A percentile compares a stretch with the other conserved stretches of the same genome.
phyloP scores from a whole-genome alignment of 2,113 vertebrate genomes.

The Lathamus discolor region DNA sequence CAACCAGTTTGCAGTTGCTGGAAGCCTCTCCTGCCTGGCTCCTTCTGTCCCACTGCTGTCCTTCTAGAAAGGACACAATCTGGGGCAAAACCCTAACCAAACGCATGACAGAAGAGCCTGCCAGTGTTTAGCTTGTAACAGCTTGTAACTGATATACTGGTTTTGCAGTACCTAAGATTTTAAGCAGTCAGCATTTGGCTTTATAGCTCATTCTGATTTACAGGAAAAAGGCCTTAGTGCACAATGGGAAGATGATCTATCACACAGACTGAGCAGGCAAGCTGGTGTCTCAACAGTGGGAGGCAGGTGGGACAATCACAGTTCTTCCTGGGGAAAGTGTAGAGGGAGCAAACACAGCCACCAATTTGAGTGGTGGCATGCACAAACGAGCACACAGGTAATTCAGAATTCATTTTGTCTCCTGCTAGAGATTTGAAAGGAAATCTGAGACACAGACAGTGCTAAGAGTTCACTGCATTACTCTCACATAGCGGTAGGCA shows the following conservation, averaged over 20 bases:
- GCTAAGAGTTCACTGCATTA: neutral
- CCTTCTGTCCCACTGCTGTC: rapidly evolving
- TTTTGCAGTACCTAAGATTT: neutral
- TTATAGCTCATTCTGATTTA: neutral
- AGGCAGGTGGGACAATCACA: neutral
- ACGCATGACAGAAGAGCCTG: rapidly evolving
- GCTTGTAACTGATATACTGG: neutral
- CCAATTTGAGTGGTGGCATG: neutral
- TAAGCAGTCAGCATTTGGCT: neutral
- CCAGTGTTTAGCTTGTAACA: neutral
- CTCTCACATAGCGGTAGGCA: neutral
- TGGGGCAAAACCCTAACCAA: neutral
- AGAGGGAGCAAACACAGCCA: neutral
- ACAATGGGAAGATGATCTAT: neutral
- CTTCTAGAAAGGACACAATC: neutral
- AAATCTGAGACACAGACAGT: neutral
- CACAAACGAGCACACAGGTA: neutral
- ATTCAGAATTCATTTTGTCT: neutral
- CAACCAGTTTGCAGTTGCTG: neutral
- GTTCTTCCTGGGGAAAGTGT: neutral
- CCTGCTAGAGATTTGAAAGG: neutral
- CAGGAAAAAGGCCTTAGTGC: neutral
- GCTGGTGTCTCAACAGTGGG: neutral
- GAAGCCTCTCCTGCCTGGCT: neutral
- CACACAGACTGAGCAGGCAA: neutral